Evolutionary conservation across 2,797 vertebrate species (phyloP), one percentile per base, ranked within the genome.

Genomic region (Melanotaenia nigrans): DNA sequence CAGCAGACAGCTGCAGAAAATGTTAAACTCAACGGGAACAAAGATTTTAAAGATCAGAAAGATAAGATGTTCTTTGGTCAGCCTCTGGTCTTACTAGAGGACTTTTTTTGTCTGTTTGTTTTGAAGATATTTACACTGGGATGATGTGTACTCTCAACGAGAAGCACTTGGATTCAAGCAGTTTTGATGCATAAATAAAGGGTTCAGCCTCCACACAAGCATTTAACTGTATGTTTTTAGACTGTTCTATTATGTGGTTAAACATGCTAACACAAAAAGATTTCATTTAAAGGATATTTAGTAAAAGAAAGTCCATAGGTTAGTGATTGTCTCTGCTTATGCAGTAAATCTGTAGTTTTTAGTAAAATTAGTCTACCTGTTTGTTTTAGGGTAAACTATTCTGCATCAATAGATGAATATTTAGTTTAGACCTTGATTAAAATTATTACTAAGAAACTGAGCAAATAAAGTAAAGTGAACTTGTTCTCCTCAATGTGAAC

Each of bases 401-500:
- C 61, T 77, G 56, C 63, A 61, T 77, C 2, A 32, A 6, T 76
- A 51, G 24, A 55, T 14, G n/a, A 53, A 28, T 64, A 63, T 32
- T 53, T 59, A 45, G 25, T 66, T 64, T 72, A 47, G 33, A 65
- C 38, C 18, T 63, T 6, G 57, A 38, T 65, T 75, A 36, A 72
- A 65, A 62, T 57, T 65, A 60, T 60, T 65, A 35, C 20, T 58
- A 45, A 53, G 68, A 35, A 53, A 16, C 40, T 22, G 53, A 75
- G 33, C 30, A 56, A 28, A 60, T 28, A 25, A 68, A 66, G 58
- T 66, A 32, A 71, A 38, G 12, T 16, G 16, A 61, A 47, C 3
- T 30, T 71, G 72, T 85, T 73, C 9, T 73, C 3, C 70, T 79
- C 32, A 68, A n/a, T 63, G 45, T 65, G 65, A 77, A 68, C 68